phyloP scores from a whole-genome alignment of 1,140 invertebrate genomes.

The Panagrolaimus sp. region DNA sequence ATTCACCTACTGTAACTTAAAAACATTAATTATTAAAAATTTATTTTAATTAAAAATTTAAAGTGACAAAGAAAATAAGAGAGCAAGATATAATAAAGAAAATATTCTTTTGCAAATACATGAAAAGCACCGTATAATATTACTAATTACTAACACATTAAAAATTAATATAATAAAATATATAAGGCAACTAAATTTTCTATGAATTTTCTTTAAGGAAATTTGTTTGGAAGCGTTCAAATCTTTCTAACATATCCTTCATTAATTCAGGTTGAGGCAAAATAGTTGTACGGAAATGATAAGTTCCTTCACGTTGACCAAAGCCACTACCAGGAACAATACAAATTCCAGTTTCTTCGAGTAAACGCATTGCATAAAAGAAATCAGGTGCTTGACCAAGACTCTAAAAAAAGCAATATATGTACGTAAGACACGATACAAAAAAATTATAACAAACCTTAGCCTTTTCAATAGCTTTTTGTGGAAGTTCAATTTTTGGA shows the following conservation, averaged over 20 bases:
- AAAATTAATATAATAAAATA: too few species aligned
- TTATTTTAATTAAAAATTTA: too few species aligned
- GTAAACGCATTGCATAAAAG: slow-evolving; percentile 84
- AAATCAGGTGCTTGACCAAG: slow-evolving; percentile 69
- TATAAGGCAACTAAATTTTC: slow-evolving; percentile 16
- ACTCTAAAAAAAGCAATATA: slow-evolving; percentile 38
- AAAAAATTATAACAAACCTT: slow-evolving; percentile 55
- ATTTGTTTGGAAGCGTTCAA: slow-evolving; percentile 76
- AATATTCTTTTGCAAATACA: too few species aligned
- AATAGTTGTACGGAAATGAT: slow-evolving; percentile 70
- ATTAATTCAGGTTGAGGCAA: slow-evolving; percentile 80
- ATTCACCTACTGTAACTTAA: too few species aligned
- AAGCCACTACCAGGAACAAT: slow-evolving; percentile 86
- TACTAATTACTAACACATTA: too few species aligned
- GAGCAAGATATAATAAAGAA: too few species aligned
- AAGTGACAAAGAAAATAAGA: too few species aligned
- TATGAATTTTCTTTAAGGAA: slow-evolving; percentile 75
- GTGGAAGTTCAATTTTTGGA: slow-evolving; percentile 65
- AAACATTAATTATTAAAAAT: too few species aligned
- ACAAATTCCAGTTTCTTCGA: slow-evolving; percentile 81
- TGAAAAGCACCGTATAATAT: too few species aligned
- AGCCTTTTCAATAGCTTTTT: slow-evolving; percentile 60
- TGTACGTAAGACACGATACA: background rate
- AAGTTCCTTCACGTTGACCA: slow-evolving; percentile 84
- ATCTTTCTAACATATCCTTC: slow-evolving; percentile 74